These are phyloP conservation scores for Pammene aurita DNA, from an alignment of 2,888 invertebrate genomes.

Conservation along the genomic window DNA sequence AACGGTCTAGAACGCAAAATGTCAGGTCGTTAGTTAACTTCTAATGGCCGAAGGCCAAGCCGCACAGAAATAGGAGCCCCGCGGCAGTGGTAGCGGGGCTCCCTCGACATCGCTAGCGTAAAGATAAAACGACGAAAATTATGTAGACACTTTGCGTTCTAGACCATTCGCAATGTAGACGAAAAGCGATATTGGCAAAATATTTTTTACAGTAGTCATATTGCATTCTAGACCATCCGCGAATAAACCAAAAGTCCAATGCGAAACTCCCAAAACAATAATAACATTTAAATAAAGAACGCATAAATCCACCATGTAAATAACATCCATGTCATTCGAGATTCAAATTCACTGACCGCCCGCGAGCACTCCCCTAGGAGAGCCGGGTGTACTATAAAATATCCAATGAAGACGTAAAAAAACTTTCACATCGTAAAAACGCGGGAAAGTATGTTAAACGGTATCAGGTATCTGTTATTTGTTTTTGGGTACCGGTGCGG, in stretches of 20 bases:
- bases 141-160: too few species aligned
- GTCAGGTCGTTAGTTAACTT: too few species aligned
- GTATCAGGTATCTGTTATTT: slow-evolving; percentile 48
- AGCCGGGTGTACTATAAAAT: slow-evolving; percentile 45
- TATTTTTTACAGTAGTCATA: too few species aligned
- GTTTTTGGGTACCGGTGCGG: slow-evolving; percentile 46
- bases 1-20: too few species aligned
- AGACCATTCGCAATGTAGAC: too few species aligned
- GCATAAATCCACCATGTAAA: slow-evolving; percentile 43
- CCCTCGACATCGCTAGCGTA: too few species aligned
- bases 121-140: too few species aligned
- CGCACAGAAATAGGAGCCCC: too few species aligned
- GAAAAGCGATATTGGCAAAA: too few species aligned
- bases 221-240: too few species aligned
- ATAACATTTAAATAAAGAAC: slow-evolving; percentile 55
- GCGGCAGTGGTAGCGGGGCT: too few species aligned
- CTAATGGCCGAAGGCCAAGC: too few species aligned
- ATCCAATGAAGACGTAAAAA: slow-evolving; percentile 50
- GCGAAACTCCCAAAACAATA: slow-evolving; percentile 50
- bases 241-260: slow-evolving; percentile 40
- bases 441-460: slow-evolving; percentile 42
- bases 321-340: slow-evolving; percentile 41
- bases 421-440: slow-evolving; percentile 51
- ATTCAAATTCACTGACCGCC: slow-evolving; percentile 46
- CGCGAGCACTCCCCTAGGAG: slow-evolving; percentile 40